Evolutionary conservation across 1,140 invertebrate genomes (phyloP).

Genomic region (Monochamus saltuarius): DNA sequence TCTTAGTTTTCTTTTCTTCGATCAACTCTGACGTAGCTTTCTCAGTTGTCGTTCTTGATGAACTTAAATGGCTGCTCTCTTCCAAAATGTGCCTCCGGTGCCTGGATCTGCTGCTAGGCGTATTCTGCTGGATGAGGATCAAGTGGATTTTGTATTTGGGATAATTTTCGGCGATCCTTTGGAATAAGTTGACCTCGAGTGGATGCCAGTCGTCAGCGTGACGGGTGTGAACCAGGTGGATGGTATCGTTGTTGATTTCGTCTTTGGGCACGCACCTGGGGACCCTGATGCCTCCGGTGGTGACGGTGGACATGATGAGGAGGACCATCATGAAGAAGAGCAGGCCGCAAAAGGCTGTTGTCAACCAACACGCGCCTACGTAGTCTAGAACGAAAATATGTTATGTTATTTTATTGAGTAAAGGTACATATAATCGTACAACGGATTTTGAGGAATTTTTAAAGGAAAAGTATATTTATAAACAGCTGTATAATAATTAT

Average conservation of each 20-base stretch:
- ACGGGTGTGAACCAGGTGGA: conserved; percentile 44
- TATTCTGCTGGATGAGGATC: neutral
- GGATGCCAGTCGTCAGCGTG: conserved; percentile 28
- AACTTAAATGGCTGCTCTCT: neutral
- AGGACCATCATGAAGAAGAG: conserved; percentile 36
- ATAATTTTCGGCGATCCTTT: conserved; percentile 30
- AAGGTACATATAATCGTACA: no score
- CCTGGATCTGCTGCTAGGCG: neutral
- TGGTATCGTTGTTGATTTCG: conserved; percentile 33
- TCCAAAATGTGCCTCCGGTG: neutral
- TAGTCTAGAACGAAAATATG: conserved; percentile 37
- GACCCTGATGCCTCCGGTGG: conserved; percentile 16
- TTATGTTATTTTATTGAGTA: neutral
- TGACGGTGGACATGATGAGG: conserved; percentile 33
- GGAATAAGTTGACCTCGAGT: conserved; percentile 32
- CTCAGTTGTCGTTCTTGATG: neutral
- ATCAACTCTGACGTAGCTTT: neutral
- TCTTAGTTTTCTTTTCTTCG: conserved; percentile 5
- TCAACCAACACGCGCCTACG: conserved; percentile 40
- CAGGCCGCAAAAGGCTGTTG: conserved; percentile 29
- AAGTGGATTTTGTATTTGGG: conserved; percentile 1
- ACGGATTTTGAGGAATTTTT: no score
- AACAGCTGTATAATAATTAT: no score
- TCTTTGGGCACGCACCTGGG: conserved; percentile 27
- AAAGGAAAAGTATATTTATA: no score